A percentile compares a stretch with the other conserved stretches of the same genome.
phyloP scores from a whole-genome alignment of 2,113 vertebrate species.

The Saguinus imperator region DNA sequence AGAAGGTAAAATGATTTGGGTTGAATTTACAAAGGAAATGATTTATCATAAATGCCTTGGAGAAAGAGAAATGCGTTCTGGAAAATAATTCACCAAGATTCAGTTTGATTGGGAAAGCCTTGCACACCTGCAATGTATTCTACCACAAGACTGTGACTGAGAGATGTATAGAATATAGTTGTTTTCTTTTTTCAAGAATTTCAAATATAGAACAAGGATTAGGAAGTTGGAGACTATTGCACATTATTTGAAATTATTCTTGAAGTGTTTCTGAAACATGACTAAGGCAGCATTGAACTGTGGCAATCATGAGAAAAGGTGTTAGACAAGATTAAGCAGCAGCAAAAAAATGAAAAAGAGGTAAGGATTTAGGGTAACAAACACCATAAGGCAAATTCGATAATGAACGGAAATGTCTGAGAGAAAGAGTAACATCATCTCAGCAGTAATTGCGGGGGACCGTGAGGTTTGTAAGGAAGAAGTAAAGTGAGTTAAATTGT shows the following conservation, averaged over 20 bases:
- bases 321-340: not conserved
- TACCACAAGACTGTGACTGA: rapidly evolving
- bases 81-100: not conserved
- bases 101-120: not conserved
- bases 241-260: not conserved
- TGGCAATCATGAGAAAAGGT: rapidly evolving
- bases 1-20: not conserved
- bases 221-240: not conserved
- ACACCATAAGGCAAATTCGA: rapidly evolving
- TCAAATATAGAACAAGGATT: not conserved
- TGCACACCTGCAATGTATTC: no score
- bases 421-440: rapidly evolving
- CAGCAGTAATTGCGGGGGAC: not conserved
- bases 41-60: not conserved
- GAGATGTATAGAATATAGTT: rapidly evolving
- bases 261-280: not conserved
- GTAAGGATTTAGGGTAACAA: no score
- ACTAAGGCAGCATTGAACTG: rapidly evolving
- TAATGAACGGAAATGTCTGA: no score
- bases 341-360: no score
- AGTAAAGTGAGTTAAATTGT: not conserved
- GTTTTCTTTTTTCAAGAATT: not conserved
- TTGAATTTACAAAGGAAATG: not conserved
- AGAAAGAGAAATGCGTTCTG: not conserved
- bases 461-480: not conserved